A percentile compares a stretch with the other conserved stretches of the same genome.
phyloP scores from a whole-genome alignment of 2,797 vertebrate species.

The Oophaga sylvatica region DNA sequence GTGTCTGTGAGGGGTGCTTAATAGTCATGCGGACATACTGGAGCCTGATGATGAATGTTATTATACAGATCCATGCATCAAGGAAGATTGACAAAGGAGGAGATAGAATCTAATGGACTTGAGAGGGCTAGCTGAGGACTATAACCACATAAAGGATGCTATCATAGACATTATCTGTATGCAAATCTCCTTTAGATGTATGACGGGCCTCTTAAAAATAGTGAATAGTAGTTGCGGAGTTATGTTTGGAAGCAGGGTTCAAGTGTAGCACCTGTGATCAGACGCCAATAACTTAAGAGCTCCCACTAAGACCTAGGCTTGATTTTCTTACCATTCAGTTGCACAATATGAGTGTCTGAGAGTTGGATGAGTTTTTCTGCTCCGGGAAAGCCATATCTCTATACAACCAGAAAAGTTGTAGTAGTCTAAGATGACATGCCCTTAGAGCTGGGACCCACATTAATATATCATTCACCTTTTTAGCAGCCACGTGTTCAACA shows the following conservation, averaged over 20 bases:
- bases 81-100: not conserved
- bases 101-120: not conserved
- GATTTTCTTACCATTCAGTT: not conserved
- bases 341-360: not conserved
- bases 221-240: not conserved
- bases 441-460: no score
- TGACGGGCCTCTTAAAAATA: not conserved
- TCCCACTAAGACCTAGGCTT: not conserved
- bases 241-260: not conserved
- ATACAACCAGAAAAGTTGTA: not conserved
- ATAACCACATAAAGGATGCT: not conserved
- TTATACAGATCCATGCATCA: not conserved
- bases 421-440: not conserved
- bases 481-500: not conserved
- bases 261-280: constrained; percentile 11
- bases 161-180: not conserved
- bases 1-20: no score
- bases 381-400: not conserved
- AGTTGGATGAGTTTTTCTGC: not conserved
- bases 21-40: not conserved
- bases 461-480: no score
- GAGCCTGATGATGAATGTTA: not conserved
- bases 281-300: not conserved
- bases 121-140: not conserved
- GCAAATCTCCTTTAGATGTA: not conserved